Evolutionary conservation across 2,113 vertebrate genomes (phyloP).

Genomic region (Macaca nemestrina): DNA sequence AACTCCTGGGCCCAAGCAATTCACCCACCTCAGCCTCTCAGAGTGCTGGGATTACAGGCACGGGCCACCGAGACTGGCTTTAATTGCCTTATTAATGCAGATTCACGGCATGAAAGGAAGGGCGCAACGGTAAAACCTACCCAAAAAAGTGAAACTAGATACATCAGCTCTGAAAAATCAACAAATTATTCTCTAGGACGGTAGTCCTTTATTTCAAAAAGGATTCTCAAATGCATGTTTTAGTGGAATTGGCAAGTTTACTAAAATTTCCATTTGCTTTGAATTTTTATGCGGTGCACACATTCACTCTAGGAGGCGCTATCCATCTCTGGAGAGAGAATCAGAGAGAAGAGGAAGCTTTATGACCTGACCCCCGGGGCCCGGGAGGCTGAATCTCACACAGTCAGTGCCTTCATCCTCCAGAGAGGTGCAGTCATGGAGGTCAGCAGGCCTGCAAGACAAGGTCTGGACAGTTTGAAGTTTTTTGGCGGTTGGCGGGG

Average conservation of each 20-base stretch:
- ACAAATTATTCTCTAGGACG: background rate
- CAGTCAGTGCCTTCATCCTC: background rate
- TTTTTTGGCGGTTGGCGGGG: background rate
- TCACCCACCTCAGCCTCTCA: too few species aligned
- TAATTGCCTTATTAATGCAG: background rate
- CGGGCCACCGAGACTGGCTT: too few species aligned
- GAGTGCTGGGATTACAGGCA: too few species aligned
- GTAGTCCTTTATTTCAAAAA: background rate
- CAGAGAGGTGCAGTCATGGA: background rate
- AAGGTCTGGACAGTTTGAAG: background rate
- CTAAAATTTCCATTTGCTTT: background rate
- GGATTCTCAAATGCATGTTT: background rate
- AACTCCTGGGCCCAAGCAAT: too few species aligned
- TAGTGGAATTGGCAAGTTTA: background rate
- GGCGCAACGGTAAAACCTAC: background rate
- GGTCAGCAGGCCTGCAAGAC: too few species aligned
- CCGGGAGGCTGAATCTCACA: background rate
- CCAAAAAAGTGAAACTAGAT: background rate
- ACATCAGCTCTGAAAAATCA: background rate
- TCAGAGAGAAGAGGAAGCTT: background rate
- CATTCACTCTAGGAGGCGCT: background rate
- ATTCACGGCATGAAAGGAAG: background rate
- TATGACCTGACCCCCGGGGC: fast-evolving
- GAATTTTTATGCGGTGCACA: background rate
- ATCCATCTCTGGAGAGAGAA: background rate